A percentile compares a stretch with the other conserved stretches of the same genome.
phyloP scores from a whole-genome alignment of 2,113 vertebrate genomes.

The Eudyptes chrysolophus region DNA sequence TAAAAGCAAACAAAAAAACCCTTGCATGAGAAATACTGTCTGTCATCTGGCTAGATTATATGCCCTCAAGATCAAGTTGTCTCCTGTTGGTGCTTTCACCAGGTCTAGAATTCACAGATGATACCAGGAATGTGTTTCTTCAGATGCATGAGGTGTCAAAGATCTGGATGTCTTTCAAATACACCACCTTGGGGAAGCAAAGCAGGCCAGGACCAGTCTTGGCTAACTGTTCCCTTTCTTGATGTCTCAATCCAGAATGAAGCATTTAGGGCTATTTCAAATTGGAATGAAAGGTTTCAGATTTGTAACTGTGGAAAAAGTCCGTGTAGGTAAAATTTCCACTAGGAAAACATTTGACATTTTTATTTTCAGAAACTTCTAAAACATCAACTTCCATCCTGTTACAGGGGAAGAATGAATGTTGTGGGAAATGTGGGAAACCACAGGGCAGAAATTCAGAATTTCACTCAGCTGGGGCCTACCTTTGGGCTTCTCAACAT shows the following conservation, averaged over 20 bases:
- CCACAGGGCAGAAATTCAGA: neutral
- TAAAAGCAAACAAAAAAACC: neutral
- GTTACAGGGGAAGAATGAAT: neutral
- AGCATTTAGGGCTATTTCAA: neutral
- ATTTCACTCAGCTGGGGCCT: neutral
- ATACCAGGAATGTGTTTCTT: neutral
- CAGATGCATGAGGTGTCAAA: neutral
- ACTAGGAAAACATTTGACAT: accelerated
- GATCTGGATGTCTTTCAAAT: neutral
- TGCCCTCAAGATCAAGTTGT: neutral
- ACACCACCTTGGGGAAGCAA: neutral
- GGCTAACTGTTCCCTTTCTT: neutral
- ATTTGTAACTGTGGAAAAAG: neutral
- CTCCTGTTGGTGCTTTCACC: neutral
- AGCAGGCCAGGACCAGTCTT: neutral
- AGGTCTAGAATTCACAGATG: neutral
- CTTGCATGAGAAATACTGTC: neutral
- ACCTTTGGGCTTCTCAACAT: neutral
- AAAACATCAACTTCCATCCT: neutral
- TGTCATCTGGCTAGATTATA: neutral
- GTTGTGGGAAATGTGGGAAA: neutral
- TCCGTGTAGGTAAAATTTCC: neutral
- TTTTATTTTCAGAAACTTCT: neutral
- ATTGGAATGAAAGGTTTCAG: neutral
- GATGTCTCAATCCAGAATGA: neutral